These are phyloP conservation scores for Drosophila leontia DNA, from an alignment of 1,140 invertebrate species.

Conservation along the genomic window DNA sequence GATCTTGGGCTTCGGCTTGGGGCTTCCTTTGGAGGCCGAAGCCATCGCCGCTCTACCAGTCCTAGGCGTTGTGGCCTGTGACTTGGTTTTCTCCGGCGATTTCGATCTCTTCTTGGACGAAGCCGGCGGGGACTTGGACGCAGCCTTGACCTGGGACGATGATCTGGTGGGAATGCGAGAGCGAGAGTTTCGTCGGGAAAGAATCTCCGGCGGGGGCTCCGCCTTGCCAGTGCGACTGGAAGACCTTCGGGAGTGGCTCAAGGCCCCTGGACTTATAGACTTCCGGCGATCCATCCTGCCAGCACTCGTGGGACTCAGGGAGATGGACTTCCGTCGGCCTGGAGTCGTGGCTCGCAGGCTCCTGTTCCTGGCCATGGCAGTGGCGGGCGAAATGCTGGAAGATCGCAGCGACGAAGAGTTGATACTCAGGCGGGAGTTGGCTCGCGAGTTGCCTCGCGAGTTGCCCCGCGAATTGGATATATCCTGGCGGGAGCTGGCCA, in stretches of 20 bases:
- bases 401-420: slow-evolving; percentile 65
- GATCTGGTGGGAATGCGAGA: slow-evolving; percentile 72
- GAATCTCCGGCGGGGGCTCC: slow-evolving; percentile 10
- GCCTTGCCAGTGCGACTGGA: slow-evolving; percentile 25
- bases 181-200: slow-evolving; percentile 53
- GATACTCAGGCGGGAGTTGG: slow-evolving; percentile 75
- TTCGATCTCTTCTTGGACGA: slow-evolving; percentile 59
- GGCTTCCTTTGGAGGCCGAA: slow-evolving; percentile 24
- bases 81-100: slow-evolving; percentile 25
- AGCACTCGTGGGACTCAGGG: slow-evolving; percentile 54
- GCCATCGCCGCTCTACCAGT: slow-evolving; percentile 1
- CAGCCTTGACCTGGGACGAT: slow-evolving; percentile 11
- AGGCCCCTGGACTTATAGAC: slow-evolving; percentile 63
- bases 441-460: slow-evolving; percentile 68
- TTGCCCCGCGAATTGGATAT: slow-evolving; percentile 55
- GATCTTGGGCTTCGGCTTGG: slow-evolving; percentile 54
- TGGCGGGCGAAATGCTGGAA: slow-evolving; percentile 66
- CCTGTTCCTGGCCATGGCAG: slow-evolving; percentile 24
- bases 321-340: slow-evolving; percentile 70
- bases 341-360: slow-evolving; percentile 37
- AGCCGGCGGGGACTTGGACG: slow-evolving; percentile 21
- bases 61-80: slow-evolving; percentile 18
- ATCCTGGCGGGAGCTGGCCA: slow-evolving; percentile 46
- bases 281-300: slow-evolving; percentile 38
- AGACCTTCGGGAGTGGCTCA: slow-evolving; percentile 4